Conservation (phyloP, 2,113 vertebrate species). For the Daubentonia madagascariensis region DNA sequence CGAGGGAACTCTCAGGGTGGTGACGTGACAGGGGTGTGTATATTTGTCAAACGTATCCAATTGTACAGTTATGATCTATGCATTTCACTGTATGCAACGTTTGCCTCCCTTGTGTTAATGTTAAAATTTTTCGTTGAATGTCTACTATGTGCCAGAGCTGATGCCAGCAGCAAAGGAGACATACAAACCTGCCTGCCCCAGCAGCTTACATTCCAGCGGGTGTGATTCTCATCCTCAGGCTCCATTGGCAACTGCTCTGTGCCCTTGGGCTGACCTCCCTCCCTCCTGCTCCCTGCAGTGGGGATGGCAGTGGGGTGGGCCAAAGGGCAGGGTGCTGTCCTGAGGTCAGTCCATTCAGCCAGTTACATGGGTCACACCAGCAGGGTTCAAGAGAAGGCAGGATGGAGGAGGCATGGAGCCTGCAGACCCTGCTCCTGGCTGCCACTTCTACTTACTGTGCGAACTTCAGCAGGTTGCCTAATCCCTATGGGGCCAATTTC, state of each 20-base stretch:
- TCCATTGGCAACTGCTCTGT: background rate
- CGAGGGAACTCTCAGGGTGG: background rate
- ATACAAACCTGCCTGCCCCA: background rate
- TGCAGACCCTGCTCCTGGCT: no score
- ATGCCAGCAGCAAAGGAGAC: background rate
- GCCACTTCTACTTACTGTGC: background rate
- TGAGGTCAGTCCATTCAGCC: background rate
- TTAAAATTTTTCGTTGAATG: background rate
- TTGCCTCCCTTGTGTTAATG: background rate
- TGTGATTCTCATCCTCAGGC: background rate
- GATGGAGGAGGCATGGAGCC: background rate
- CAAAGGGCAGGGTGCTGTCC: background rate
- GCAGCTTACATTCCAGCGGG: background rate
- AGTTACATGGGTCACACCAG: background rate
- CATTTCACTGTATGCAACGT: background rate
- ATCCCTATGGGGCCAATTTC: background rate
- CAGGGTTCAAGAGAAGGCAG: background rate
- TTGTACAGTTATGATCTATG: accelerated
- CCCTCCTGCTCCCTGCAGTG: no score
- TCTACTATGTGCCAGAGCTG: background rate
- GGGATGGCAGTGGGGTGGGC: no score
- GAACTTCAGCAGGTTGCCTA: background rate
- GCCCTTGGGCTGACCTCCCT: background rate
- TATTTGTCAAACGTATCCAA: background rate
- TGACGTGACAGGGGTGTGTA: background rate